A percentile compares a stretch with the other conserved stretches of the same genome.
These are phyloP conservation scores for Neodontobutis hainanensis DNA, from an alignment of 2,113 vertebrate species.

Conservation along the genomic window DNA sequence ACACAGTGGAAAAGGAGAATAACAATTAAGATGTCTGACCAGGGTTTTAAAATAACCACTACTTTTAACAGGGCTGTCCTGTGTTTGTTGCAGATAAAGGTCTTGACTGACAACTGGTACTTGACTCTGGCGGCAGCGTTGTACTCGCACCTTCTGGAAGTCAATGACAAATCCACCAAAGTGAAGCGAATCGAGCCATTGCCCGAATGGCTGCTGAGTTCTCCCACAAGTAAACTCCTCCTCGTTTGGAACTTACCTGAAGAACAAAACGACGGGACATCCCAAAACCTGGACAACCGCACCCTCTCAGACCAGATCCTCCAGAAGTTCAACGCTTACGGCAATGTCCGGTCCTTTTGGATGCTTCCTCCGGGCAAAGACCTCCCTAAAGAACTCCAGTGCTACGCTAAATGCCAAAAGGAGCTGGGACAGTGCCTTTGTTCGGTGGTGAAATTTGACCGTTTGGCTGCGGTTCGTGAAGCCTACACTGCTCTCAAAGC, in stretches of 20 bases:
- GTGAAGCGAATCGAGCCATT: constrained; percentile 73
- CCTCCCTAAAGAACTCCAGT: constrained; percentile 75
- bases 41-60: background rate
- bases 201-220: constrained; percentile 74
- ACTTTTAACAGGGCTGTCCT: background rate
- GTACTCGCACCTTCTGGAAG: constrained; percentile 78
- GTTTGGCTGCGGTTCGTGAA: constrained; percentile 69
- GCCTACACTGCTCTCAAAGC: constrained; percentile 69
- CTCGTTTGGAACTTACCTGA: constrained; percentile 78
- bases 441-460: constrained; percentile 81
- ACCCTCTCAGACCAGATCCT: constrained; percentile 68
- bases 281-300: constrained; percentile 18
- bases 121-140: constrained; percentile 75
- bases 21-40: no score
- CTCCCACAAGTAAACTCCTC: constrained; percentile 79
- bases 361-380: constrained; percentile 81
- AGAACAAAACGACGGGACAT: background rate
- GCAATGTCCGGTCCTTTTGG: constrained; percentile 69
- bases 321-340: constrained; percentile 67
- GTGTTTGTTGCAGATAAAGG: constrained; percentile 76
- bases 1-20: no score
- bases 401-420: constrained; percentile 60
- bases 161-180: constrained; percentile 83
- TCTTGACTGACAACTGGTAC: constrained; percentile 81
- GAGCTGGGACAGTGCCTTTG: constrained; percentile 78